Percentiles rank a stretch among this genome's conserved stretches.
Conservation (phyloP, 30 jellyfish, hydroid and myxozoan genomes). For the Chrysaora quinquecirrha region DNA sequence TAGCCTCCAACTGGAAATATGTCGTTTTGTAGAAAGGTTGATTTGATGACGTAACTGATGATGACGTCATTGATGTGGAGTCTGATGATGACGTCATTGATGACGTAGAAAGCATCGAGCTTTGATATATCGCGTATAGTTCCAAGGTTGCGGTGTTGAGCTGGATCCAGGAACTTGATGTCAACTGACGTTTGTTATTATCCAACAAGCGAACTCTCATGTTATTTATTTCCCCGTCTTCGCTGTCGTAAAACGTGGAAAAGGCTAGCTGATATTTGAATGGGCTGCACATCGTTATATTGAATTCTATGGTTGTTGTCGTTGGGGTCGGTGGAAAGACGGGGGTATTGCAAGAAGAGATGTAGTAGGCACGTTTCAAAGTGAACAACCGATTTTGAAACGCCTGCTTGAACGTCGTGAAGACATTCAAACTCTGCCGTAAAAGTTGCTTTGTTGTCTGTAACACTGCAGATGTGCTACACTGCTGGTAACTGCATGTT, state of each 20-base stretch:
- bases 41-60: not conserved
- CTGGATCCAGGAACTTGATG: constrained; percentile 82
- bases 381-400: constrained; percentile 34
- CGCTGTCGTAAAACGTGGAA: constrained; percentile 56
- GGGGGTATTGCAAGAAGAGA: constrained; percentile 64
- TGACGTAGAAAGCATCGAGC: constrained; percentile 11
- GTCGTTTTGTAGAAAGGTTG: not conserved
- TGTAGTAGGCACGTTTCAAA: constrained; percentile 59
- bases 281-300: constrained; percentile 70
- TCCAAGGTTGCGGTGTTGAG: constrained; percentile 71
- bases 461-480: constrained; percentile 53
- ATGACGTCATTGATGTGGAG: not conserved
- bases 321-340: constrained; percentile 65
- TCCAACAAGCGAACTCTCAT: constrained; percentile 57
- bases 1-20: constrained; percentile 73
- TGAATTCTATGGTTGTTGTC: not conserved
- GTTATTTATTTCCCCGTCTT: constrained; percentile 63
- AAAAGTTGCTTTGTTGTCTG: constrained; percentile 35
- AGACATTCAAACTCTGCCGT: constrained; percentile 3
- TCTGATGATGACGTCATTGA: not conserved
- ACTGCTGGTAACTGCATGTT: constrained; percentile 38
- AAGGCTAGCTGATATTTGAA: constrained; percentile 51
- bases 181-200: constrained; percentile 13
- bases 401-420: constrained; percentile 12
- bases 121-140: constrained; percentile 57